Conservation (phyloP, 2,888 invertebrate genomes). For the Steinernema carpocapsae region DNA sequence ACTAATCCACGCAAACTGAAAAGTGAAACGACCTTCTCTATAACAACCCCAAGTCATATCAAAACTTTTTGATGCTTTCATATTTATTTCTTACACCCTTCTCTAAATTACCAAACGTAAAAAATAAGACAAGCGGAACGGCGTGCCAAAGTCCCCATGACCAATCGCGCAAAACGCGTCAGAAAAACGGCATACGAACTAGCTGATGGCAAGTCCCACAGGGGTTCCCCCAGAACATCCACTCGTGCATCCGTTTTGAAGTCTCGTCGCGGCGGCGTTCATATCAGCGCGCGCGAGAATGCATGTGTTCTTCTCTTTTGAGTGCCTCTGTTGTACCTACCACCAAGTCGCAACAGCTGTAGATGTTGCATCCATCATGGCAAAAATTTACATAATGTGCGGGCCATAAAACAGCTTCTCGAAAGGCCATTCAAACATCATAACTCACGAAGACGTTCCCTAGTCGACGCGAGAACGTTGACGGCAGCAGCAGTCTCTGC, state of each 20-base stretch:
- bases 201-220: conserved; percentile 23
- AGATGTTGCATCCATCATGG: not conserved
- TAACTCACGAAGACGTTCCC: not conserved
- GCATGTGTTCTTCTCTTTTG: no score
- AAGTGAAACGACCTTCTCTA: no score
- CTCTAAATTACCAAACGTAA: not conserved
- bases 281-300: conserved; percentile 2
- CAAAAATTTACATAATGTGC: conserved; percentile 29
- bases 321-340: conserved; percentile 18
- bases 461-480: no score
- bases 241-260: not conserved
- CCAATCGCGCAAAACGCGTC: conserved; percentile 7
- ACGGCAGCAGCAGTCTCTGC: no score
- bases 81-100: no score
- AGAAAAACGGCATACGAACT: conserved; percentile 30
- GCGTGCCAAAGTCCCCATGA: not conserved
- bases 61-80: no score
- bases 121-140: conserved; percentile 30
- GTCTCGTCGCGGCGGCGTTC: not conserved
- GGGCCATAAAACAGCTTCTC: not conserved
- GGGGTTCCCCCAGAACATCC: not conserved
- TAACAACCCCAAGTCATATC: no score
- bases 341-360: conserved; percentile 20
- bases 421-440: conserved; percentile 1
- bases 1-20: no score